Base-by-base conservation (phyloP, 2,113 vertebrate species). In the Ictidomys tridecemlineatus region DNA sequence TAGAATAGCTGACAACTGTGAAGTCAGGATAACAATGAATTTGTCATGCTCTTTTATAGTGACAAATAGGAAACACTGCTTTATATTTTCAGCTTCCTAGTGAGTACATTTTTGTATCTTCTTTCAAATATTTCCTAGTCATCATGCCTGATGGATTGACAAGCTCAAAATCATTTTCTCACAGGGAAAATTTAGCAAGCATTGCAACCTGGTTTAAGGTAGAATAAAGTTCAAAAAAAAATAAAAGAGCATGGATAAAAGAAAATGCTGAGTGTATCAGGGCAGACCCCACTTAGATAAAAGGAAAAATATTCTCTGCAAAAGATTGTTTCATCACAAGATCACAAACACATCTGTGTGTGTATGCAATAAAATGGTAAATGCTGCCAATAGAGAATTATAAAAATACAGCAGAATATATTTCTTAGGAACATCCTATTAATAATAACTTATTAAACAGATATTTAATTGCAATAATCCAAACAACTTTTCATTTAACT, bases 11-110 rank as follows among this genome's bases (percentile, higher is more conserved):
- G 96, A 96, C 77, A 88, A 51, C 92, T 88, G 80, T 97, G 96
- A 95, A 94, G 85, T 91, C 42, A 42, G 73, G 67, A 96, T 93
- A 94, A 91, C 91, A 94, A 95, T 96, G 93, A 88, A 96, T 98
- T 98, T 74, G 80, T 86, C 91, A 94, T 53, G 56, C 85, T 84
- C 22, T 96, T 95, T 95, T 94, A 51, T 45, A 88, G 32, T 95
- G 96, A 97, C 95, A 95, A 94, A 91, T 86, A 86, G 48, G 74
- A 97, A 97, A 94, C 85, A 91, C 13, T 20, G 34, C 48, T 94
- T 88, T 87, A 10, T 97, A 94, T 85, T 96, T 97, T 74, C 73
- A 83, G 90, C 56, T 96, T 97, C 77, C 51, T 69, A 0, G 82
- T 96, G 95, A 96, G 70, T 56, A 89, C 22, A 93, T 89, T 96